Conservation (phyloP, 2,888 invertebrate species). For the Pachliopta kotzebuea region DNA sequence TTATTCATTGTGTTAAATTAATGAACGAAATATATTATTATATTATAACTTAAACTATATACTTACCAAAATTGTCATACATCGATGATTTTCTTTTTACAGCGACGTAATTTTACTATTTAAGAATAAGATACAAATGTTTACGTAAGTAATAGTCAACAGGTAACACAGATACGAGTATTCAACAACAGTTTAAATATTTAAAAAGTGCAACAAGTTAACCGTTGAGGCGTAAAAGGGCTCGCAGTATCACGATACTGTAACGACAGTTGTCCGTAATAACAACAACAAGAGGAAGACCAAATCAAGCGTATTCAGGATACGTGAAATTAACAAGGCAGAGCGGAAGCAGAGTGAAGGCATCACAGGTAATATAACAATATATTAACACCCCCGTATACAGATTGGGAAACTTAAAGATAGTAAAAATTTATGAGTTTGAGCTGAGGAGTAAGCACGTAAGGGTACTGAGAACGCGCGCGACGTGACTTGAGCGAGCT, state of each 20-base stretch:
- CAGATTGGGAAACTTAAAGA: slow-evolving; percentile 33
- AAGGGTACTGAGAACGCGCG: slow-evolving; percentile 46
- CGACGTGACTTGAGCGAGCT: slow-evolving; percentile 52
- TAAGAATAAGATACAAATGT: slow-evolving; percentile 59
- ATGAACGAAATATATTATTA: neutral
- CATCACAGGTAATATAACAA: slow-evolving; percentile 60
- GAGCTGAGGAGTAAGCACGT: slow-evolving; percentile 39
- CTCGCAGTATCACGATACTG: slow-evolving; percentile 48
- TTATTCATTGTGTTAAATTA: too few relatives aligned
- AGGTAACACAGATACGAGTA: slow-evolving; percentile 77
- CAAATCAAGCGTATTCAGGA: slow-evolving; percentile 53
- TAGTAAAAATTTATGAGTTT: slow-evolving; percentile 33
- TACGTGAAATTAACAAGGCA: slow-evolving; percentile 50
- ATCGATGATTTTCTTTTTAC: slow-evolving; percentile 47
- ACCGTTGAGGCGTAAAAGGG: slow-evolving; percentile 43
- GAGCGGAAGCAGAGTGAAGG: slow-evolving; percentile 61
- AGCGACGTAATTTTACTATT: slow-evolving; percentile 59
- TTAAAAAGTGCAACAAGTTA: slow-evolving; percentile 74
- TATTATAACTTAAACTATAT: slow-evolving; percentile 1
- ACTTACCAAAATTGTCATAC: slow-evolving; percentile 2
- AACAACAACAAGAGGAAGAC: slow-evolving; percentile 68
- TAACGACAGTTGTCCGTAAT: slow-evolving; percentile 57
- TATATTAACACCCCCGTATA: slow-evolving; percentile 34
- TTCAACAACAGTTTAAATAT: slow-evolving; percentile 74
- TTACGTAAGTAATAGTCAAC: slow-evolving; percentile 71